These are phyloP conservation scores for Lutjanus campechanus DNA, from an alignment of 2,797 vertebrate species.

Conservation along the genomic window DNA sequence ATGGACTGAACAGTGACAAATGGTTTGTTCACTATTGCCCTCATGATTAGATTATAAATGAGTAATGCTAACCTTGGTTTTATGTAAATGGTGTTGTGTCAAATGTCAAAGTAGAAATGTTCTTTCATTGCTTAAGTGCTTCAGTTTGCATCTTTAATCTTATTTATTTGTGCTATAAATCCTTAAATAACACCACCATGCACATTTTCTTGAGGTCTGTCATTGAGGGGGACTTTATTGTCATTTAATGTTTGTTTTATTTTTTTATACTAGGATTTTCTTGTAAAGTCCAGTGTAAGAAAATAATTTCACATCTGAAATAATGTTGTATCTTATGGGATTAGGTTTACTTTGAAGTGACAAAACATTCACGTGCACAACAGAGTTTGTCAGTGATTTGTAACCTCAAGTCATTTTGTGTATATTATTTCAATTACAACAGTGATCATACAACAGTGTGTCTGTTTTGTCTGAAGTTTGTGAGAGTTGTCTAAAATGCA, in stretches of 20 bases:
- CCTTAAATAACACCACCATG: slow-evolving; percentile 16
- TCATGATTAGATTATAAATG: slow-evolving; percentile 8
- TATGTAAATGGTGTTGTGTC: slow-evolving; percentile 27
- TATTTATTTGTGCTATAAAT: slow-evolving; percentile 69
- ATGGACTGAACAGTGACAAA: slow-evolving; percentile 26
- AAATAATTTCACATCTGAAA: background rate
- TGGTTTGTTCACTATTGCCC: slow-evolving; percentile 12
- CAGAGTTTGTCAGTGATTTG: slow-evolving; percentile 20
- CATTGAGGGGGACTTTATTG: background rate
- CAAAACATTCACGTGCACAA: background rate
- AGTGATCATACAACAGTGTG: slow-evolving; percentile 4
- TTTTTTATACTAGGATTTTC: slow-evolving; percentile 31
- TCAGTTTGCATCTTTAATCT: slow-evolving; percentile 44
- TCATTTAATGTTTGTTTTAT: slow-evolving; percentile 23
- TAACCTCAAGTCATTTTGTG: slow-evolving; percentile 24
- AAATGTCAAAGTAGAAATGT: slow-evolving; percentile 21
- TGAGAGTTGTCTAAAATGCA: slow-evolving; percentile 14
- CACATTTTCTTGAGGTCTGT: slow-evolving; percentile 25
- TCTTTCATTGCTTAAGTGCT: slow-evolving; percentile 27
- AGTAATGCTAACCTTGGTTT: slow-evolving; percentile 20
- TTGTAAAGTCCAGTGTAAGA: slow-evolving; percentile 10
- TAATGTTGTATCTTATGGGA: background rate
- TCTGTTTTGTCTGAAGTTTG: slow-evolving; percentile 21
- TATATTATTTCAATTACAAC: slow-evolving; percentile 38
- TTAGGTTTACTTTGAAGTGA: slow-evolving; percentile 28